Percentiles rank a stretch among this genome's conserved stretches.
Evolutionary conservation across 2,797 vertebrate species (phyloP).

Genomic region (Sardinella longiceps): DNA sequence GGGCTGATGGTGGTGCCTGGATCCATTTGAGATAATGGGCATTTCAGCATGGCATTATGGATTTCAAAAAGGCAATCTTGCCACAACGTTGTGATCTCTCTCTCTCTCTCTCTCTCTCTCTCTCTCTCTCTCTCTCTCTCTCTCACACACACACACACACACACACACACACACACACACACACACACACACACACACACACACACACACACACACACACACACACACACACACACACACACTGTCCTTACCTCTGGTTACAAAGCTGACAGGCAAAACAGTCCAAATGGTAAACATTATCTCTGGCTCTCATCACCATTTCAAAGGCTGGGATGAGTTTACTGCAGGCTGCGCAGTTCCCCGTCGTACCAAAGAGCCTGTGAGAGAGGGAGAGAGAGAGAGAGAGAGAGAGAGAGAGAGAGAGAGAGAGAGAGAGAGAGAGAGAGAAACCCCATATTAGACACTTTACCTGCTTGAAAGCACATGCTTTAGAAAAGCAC

Average conservation of each 20-base stretch:
- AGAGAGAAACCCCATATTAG: conserved; percentile 37
- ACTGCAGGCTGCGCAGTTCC: conserved; percentile 99
- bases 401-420: conserved; percentile 23
- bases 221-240: conserved; percentile 11
- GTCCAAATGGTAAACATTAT: conserved; percentile 99
- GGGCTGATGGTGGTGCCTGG: background rate
- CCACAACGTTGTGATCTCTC: conserved; percentile 56
- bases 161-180: conserved; percentile 17
- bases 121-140: conserved; percentile 40
- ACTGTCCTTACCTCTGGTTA: conserved; percentile 96
- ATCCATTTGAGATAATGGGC: conserved; percentile 57
- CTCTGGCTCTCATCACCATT: conserved; percentile 99
- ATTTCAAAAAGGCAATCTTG: conserved; percentile 53
- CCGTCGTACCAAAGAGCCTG: conserved; percentile 99
- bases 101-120: conserved; percentile 25
- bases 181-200: conserved; percentile 8
- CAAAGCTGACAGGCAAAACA: conserved; percentile 99
- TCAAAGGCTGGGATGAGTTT: conserved; percentile 99
- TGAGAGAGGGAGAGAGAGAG: conserved; percentile 66
- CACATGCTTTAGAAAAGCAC: background rate
- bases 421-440: conserved; percentile 57
- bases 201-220: background rate
- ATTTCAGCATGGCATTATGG: conserved; percentile 54
- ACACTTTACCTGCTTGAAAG: background rate
- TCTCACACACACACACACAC: conserved; percentile 6